These are phyloP conservation scores for Dendroctonus ponderosae DNA, from an alignment of 1,140 invertebrate species.

Conservation along the genomic window DNA sequence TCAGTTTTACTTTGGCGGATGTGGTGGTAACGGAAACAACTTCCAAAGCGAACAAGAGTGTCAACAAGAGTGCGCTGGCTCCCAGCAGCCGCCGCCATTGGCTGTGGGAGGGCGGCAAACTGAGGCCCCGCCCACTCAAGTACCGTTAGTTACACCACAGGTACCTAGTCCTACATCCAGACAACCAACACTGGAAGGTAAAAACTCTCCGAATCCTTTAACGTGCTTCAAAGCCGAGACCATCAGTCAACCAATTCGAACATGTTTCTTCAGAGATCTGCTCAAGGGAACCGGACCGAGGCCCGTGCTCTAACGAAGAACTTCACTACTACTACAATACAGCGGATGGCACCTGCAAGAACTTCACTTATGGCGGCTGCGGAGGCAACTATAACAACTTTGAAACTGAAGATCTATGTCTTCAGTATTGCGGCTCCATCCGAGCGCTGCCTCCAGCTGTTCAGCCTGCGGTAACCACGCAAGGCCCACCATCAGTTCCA, in stretches of 20 bases:
- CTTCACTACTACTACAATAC: constrained; percentile 79
- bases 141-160: constrained; percentile 4
- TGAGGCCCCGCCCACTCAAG: constrained; percentile 30
- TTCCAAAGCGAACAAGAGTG: constrained; percentile 70
- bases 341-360: constrained; percentile 71
- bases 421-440: constrained; percentile 64
- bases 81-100: background rate
- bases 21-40: constrained; percentile 79
- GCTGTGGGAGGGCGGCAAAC: background rate
- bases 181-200: constrained; percentile 16
- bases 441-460: constrained; percentile 5
- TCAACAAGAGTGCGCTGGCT: constrained; percentile 55
- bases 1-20: constrained; percentile 80
- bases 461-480: constrained; percentile 5
- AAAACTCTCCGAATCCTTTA: background rate
- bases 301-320: constrained; percentile 63
- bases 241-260: background rate
- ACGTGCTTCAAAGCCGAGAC: no score
- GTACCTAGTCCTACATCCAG: constrained; percentile 12
- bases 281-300: constrained; percentile 64
- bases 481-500: constrained; percentile 15
- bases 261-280: constrained; percentile 63
- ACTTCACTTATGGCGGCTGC: constrained; percentile 82
- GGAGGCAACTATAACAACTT: constrained; percentile 87
- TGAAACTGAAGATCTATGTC: constrained; percentile 71